Evolutionary conservation across 2,888 invertebrate species (phyloP).

Genomic region (Lepidocyrtoides sp.): DNA sequence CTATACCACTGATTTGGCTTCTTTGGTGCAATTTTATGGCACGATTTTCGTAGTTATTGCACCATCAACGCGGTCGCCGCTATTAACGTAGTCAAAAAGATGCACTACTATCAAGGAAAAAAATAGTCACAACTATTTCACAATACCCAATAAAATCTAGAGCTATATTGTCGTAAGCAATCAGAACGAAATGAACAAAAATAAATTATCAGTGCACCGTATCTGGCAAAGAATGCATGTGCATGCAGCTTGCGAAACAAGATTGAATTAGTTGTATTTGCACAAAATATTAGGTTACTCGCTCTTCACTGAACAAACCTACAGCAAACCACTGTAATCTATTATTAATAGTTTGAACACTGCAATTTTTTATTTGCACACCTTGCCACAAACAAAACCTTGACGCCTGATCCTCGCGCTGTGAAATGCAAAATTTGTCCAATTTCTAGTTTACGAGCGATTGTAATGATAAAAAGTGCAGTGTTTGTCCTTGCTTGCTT

Average conservation of each 20-base stretch:
- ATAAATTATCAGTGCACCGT: slow-evolving; percentile 20
- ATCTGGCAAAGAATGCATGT: not conserved
- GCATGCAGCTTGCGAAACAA: slow-evolving; percentile 14
- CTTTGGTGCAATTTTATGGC: not conserved
- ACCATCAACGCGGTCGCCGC: not conserved
- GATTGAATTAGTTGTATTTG: slow-evolving; percentile 37
- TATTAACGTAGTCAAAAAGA: not conserved
- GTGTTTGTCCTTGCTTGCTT: not conserved
- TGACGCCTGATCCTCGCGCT: slow-evolving; percentile 23
- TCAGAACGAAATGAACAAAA: slow-evolving; percentile 24
- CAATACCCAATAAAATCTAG: slow-evolving; percentile 33
- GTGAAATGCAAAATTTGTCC: not conserved
- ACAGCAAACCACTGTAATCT: slow-evolving; percentile 6
- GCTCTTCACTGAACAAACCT: slow-evolving; percentile 17
- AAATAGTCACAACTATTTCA: slow-evolving; percentile 21
- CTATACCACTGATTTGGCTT: not conserved
- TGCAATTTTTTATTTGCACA: not conserved
- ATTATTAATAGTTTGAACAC: not conserved
- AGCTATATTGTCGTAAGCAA: not conserved
- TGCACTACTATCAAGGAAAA: slow-evolving; percentile 33
- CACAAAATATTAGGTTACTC: not conserved
- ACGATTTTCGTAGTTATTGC: slow-evolving; percentile 23
- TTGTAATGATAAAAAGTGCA: not conserved
- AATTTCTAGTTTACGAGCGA: not conserved
- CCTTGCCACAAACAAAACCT: not conserved